Conservation (phyloP, 2,113 vertebrate species). For the Corynorhinus townsendii region DNA sequence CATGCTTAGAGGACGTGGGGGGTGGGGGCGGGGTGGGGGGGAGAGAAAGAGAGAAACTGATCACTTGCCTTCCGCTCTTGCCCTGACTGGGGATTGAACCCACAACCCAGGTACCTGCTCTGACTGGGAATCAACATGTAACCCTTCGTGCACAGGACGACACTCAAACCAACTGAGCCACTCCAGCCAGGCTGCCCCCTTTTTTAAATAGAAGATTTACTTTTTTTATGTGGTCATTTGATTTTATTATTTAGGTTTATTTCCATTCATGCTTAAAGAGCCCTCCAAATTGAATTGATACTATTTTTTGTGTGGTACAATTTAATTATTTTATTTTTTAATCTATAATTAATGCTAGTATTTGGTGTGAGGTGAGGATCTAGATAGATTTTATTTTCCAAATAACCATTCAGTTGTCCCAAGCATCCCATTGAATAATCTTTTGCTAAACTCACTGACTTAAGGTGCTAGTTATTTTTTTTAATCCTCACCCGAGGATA, state of each 20-base stretch:
- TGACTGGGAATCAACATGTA: neutral
- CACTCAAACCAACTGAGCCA: neutral
- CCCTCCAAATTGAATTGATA: neutral
- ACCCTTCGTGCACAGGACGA: neutral
- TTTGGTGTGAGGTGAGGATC: conserved; percentile 17
- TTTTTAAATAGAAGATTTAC: neutral
- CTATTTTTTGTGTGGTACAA: neutral
- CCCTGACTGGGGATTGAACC: neutral
- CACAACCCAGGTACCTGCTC: neutral
- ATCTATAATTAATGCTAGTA: neutral
- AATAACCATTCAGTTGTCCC: neutral
- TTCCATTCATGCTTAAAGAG: neutral
- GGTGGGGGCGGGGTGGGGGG: fast-evolving
- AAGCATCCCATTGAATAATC: neutral
- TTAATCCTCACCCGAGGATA: too few relatives aligned
- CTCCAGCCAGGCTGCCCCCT: neutral
- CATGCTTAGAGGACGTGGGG: neutral
- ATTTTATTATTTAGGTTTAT: neutral
- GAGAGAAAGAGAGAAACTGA: neutral
- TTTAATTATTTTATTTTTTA: neutral
- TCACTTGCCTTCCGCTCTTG: neutral
- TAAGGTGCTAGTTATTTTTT: neutral
- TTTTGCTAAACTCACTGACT: neutral
- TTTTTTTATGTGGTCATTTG: conserved; percentile 1
- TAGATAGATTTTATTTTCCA: conserved; percentile 10